Conservation (phyloP, 2,888 invertebrate species). For the Cryptocheilus praepositus region DNA sequence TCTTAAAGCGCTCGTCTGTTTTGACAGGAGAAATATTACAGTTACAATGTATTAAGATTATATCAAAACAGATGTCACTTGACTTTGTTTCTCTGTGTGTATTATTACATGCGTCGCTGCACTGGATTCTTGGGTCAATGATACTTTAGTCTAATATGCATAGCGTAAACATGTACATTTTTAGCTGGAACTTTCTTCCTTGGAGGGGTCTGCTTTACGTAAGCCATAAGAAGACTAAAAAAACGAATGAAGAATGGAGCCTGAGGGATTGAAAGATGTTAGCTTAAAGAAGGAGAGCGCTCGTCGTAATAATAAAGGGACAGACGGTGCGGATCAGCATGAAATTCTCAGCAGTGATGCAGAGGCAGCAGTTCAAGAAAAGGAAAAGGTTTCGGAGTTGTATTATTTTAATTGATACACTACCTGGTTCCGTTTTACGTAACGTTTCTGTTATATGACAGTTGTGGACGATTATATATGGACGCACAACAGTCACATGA, state of each 20-base stretch:
- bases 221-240: slow-evolving; percentile 20
- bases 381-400: background rate
- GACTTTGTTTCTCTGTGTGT: no score
- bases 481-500: background rate
- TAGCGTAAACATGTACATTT: no score
- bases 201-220: no score
- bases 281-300: no score
- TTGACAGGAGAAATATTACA: no score
- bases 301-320: slow-evolving; percentile 15
- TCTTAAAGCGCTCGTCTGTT: no score
- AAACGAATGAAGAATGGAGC: slow-evolving; percentile 72
- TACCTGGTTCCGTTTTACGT: slow-evolving; percentile 12
- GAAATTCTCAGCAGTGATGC: slow-evolving; percentile 19
- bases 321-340: slow-evolving; percentile 20
- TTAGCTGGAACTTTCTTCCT: no score
- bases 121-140: no score
- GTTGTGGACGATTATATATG: background rate
- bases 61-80: no score
- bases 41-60: no score
- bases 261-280: slow-evolving; percentile 8
- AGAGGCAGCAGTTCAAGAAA: slow-evolving; percentile 23
- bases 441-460: background rate
- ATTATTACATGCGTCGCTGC: no score
- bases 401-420: background rate
- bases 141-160: no score